Conservation (phyloP, 2,797 vertebrate species). For the Phoxinus dragarum region DNA sequence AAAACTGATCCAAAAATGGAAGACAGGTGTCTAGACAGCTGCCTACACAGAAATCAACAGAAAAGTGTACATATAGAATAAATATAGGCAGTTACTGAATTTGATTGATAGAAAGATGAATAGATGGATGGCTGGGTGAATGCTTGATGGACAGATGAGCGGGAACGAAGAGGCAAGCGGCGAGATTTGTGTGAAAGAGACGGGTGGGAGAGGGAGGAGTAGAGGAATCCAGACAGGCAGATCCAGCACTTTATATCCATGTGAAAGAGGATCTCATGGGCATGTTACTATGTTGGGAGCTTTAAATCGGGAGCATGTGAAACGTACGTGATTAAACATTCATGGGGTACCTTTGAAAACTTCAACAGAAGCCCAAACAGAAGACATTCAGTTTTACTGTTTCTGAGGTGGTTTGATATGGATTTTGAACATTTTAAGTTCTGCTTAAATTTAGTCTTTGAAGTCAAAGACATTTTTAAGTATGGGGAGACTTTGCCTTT, state of each 20-base stretch:
- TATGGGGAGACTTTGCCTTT: background rate
- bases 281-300: slow-evolving; percentile 11
- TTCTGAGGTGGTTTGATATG: slow-evolving; percentile 8
- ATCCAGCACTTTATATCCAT: background rate
- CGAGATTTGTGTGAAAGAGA: background rate
- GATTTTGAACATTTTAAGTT: background rate
- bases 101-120: slow-evolving; percentile 54
- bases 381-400: background rate
- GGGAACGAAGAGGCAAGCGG: background rate
- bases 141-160: slow-evolving; percentile 45
- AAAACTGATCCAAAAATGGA: slow-evolving; percentile 28
- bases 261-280: background rate
- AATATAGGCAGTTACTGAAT: slow-evolving; percentile 46
- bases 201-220: background rate
- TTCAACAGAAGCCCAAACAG: background rate
- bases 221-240: slow-evolving; percentile 24
- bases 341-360: slow-evolving; percentile 29
- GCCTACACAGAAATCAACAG: slow-evolving; percentile 44
- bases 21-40: slow-evolving; percentile 55
- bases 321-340: slow-evolving; percentile 27
- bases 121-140: slow-evolving; percentile 45
- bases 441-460: background rate
- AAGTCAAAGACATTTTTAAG: background rate
- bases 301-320: slow-evolving; percentile 19
- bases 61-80: slow-evolving; percentile 25